Base-by-base conservation (phyloP, 2,797 vertebrate species). In the Acipenser oxyrinchus region DNA sequence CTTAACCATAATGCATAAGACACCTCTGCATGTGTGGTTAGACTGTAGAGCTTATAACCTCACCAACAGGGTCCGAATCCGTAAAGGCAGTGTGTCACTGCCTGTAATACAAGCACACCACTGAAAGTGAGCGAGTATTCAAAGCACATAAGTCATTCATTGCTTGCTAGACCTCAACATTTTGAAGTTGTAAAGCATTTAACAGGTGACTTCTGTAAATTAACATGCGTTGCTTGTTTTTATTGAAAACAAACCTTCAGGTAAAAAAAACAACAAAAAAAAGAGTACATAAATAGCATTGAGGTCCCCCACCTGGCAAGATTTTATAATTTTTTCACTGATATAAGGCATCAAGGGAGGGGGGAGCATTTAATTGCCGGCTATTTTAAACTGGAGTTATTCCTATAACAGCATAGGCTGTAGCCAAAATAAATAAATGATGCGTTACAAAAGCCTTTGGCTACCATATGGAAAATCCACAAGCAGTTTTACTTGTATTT, bases 391-490 rank as follows among this genome's bases (percentile, higher is more conserved):
- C 62, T 64, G 68, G 49, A 57, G 10, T 51, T 37, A 11, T 48
- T 60, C 51, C 51, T 53, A n/a, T 11, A 52, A 23, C 10, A 12
- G 15, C 8, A 8, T 51, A 12, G 13, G 12, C 6, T 52, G 18
- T n/a, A 12, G 62, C 61, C 67, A 70, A 69, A 48, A 61, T 48
- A 65, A 73, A 73, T 63, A 75, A 69, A 71, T 71, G 71, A 37
- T 37, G 37, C 5, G 37, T 37, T 37, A 37, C 37, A 60, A 65
- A 55, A n/a, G 10, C 23, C 59, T 11, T 11, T 10, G 15, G 59
- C 37, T n/a, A 13, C 57, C 1, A 59, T 55, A 51, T 62, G 62
- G 63, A 71, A 68, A 59, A 53, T 62, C 66, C 65, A 37, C 23
- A 48, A 7, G 66, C 61, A 37, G 62, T 12, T 73, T 68, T 64